phyloP scores from a whole-genome alignment of 2,797 vertebrate species.

The Microctenopoma steveboyesi region DNA sequence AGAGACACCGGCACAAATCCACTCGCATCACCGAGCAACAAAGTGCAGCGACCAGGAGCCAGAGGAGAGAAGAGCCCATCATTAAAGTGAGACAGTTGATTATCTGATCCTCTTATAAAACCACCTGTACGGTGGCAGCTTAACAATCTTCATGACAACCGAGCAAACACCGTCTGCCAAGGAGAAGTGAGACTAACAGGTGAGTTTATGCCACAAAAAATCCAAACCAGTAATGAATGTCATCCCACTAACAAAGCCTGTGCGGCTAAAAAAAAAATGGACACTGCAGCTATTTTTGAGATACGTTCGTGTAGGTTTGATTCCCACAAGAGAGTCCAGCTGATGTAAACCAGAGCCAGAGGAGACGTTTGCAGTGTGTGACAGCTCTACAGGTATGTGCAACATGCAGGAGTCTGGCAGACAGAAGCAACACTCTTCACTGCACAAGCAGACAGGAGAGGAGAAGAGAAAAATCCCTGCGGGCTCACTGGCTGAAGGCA shows the following conservation, averaged over 20 bases:
- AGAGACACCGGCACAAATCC: neutral
- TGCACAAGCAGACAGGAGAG: constrained; percentile 24
- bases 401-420: constrained; percentile 52
- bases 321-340: constrained; percentile 14
- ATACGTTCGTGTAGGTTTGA: neutral
- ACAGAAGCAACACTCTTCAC: constrained; percentile 37
- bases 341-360: constrained; percentile 18
- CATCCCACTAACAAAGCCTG: neutral
- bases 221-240: neutral
- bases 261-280: neutral
- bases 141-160: neutral
- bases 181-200: neutral
- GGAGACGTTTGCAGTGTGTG: constrained; percentile 25
- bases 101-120: neutral
- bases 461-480: constrained; percentile 21
- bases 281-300: neutral
- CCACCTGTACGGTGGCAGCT: neutral
- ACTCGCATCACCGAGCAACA: neutral
- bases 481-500: constrained; percentile 46
- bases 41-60: neutral
- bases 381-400: constrained; percentile 46
- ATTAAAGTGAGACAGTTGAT: neutral
- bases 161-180: too few species aligned
- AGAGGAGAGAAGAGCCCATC: neutral
- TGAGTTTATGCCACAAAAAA: neutral